Conservation (phyloP, 1,140 invertebrate genomes). For the Drosophila kanapiae region DNA sequence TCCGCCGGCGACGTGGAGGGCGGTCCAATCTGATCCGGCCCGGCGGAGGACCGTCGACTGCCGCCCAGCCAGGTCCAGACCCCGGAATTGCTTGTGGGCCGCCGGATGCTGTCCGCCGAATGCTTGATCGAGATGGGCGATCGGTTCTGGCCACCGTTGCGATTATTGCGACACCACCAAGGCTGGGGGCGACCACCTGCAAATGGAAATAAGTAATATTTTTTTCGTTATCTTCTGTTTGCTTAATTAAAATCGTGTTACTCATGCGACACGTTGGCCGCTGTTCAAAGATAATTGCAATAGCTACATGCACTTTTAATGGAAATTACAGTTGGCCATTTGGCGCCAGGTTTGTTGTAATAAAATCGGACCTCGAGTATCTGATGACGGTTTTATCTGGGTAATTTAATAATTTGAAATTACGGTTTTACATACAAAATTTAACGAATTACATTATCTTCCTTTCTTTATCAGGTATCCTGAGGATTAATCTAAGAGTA, state of each 20-base stretch:
- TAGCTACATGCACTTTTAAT: conserved; percentile 31
- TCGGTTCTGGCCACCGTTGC: conserved; percentile 76
- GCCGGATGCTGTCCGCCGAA: conserved; percentile 85
- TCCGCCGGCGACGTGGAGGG: conserved; percentile 86
- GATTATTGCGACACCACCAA: conserved; percentile 85
- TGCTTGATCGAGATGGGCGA: conserved; percentile 83
- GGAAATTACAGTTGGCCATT: conserved; percentile 15
- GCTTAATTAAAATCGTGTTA: conserved; percentile 80
- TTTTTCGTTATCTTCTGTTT: conserved; percentile 44
- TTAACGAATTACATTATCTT: not conserved
- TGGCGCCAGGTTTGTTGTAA: not conserved
- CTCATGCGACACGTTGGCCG: conserved; percentile 68
- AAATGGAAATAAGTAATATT: conserved; percentile 5
- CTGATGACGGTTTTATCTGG: not conserved
- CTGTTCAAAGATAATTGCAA: conserved; percentile 58
- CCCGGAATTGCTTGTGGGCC: conserved; percentile 87
- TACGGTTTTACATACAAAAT: not conserved
- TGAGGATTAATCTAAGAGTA: too few relatives aligned
- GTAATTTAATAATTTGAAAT: not conserved
- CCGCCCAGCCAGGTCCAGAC: conserved; percentile 89
- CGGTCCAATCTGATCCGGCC: conserved; percentile 85
- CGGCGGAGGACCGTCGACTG: conserved; percentile 86
- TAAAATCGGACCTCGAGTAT: not conserved
- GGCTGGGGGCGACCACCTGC: conserved; percentile 82
- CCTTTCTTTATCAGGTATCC: too few relatives aligned